Evolutionary conservation across 35 echinoderm and acorn worm species (phyloP).

Genomic region (Anneissia japonica): DNA sequence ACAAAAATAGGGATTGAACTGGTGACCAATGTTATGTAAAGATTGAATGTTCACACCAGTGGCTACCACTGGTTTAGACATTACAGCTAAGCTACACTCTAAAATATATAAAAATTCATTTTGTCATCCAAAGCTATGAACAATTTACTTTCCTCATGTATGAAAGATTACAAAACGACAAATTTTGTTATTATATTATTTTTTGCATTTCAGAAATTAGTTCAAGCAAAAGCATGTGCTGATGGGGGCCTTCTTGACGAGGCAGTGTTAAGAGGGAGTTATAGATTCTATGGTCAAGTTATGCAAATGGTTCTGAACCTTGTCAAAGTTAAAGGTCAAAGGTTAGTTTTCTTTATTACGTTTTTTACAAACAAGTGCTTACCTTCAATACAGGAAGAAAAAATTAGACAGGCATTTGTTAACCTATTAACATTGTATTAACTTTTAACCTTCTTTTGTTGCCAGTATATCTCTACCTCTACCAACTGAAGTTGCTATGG

Average conservation of each 20-base stretch:
- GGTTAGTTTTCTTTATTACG: constrained; percentile 47
- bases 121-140: too few species aligned
- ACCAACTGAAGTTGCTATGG: constrained; percentile 62
- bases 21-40: too few species aligned
- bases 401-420: background rate
- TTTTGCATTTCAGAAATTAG: constrained; percentile 63
- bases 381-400: background rate
- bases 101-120: too few species aligned
- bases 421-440: background rate
- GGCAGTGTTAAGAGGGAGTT: constrained; percentile 69
- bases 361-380: background rate
- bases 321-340: constrained; percentile 59
- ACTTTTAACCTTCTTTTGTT: background rate
- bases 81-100: too few species aligned
- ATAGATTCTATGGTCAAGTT: constrained; percentile 80
- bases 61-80: too few species aligned
- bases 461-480: constrained; percentile 57
- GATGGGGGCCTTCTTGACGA: constrained; percentile 96
- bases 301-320: constrained; percentile 79
- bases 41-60: too few species aligned
- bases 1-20: too few species aligned
- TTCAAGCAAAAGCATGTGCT: constrained; percentile 83
- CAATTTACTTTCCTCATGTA: background rate
- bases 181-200: background rate
- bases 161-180: background rate